Base-by-base conservation (phyloP, 2,888 invertebrate species). In the Dysmachus trigonus region DNA sequence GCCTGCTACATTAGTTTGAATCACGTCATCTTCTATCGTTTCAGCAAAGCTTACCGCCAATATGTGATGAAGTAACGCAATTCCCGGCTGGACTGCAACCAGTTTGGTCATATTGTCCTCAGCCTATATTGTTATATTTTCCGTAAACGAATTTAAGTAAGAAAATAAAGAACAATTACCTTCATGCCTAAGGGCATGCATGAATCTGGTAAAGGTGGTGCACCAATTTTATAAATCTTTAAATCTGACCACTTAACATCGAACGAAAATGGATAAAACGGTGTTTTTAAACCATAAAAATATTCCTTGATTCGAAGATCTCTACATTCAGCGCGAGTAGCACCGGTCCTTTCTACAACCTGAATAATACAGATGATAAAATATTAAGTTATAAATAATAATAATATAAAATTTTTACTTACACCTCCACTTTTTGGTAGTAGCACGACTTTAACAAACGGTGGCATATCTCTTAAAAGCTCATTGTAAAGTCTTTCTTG, bases 111-210 rank as follows among this genome's bases (percentile, higher is more conserved):
- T 93, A 91, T 97, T 97, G 92, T 99, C 98, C 90, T 97, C 97
- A 0, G 92, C 91, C 88, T 90, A 73, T 8, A 33, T 53, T 62
- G 13, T 8, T 4, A 33, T 3, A 3, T 73, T 27, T n/a, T 1
- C 33, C 2, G 6, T 33, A 33, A 33, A 33, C 33, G 6, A 18
- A 47, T 47, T 33, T 5, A 6, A 47, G 7, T 47, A 47, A 3
- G 5, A 47, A 47, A 47, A 3, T 47, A 10, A 1, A 41, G 2
- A 15, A 51, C 51, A 62, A 31, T 62, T 15, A 93, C 94, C 90
- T 97, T 97, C 98, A 98, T 98, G 81, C 99, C 99, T 86, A 98
- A 94, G 0, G 99, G 99, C 95, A 99, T 95, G 91, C 98, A 98
- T 1, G 98, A 98, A 90, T 97, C 98, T 0, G 99, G 99, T 86